These are phyloP conservation scores for Cyclophora punctaria DNA, from an alignment of 2,888 invertebrate genomes.

Conservation along the genomic window DNA sequence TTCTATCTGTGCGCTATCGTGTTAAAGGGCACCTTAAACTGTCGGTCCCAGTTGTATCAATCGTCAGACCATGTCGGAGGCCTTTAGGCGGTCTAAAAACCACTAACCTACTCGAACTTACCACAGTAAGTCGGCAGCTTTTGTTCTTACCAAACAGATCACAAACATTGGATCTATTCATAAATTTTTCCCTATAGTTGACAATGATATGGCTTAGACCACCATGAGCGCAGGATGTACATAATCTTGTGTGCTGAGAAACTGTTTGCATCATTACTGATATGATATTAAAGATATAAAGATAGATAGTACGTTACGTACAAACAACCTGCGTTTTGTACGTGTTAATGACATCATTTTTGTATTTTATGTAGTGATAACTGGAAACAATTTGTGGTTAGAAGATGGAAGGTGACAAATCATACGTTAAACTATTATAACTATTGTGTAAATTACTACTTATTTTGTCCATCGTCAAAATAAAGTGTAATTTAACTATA, in stretches of 20 bases:
- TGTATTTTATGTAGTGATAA: no score
- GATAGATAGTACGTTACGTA: neutral
- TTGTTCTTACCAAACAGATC: conserved; percentile 41
- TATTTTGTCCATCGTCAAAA: no score
- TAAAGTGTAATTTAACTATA: no score
- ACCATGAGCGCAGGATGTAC: conserved; percentile 69
- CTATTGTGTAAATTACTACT: no score
- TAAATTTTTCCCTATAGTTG: conserved; percentile 51
- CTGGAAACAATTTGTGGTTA: no score
- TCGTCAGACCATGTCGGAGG: neutral
- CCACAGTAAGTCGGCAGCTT: conserved; percentile 29
- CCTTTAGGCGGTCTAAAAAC: neutral
- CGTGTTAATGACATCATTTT: neutral
- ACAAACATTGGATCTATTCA: conserved; percentile 47
- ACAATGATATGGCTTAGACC: conserved; percentile 61
- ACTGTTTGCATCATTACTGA: conserved; percentile 44
- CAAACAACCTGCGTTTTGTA: neutral
- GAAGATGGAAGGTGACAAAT: no score
- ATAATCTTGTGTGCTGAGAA: conserved; percentile 56
- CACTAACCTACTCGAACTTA: neutral
- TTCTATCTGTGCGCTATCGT: no score
- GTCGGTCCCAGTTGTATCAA: no score
- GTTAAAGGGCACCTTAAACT: neutral
- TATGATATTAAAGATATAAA: conserved; percentile 15
- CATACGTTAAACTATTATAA: no score